Base-by-base conservation (phyloP, 2,888 invertebrate species). In the Liodrosophila aerea region DNA sequence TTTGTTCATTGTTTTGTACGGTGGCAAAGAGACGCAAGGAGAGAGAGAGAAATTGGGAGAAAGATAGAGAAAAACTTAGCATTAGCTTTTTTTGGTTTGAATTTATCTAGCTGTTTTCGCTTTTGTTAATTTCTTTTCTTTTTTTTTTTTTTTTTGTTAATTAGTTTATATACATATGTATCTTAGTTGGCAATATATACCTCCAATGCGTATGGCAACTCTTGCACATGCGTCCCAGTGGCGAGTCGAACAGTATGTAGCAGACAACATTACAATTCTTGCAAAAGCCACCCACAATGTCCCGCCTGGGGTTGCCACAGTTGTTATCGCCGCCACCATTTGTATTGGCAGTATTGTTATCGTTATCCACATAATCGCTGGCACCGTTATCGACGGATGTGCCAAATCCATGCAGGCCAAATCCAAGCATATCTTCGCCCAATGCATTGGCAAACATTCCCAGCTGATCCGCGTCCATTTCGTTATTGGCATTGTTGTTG, bases 161-260 rank as follows among this genome's bases (percentile, higher is more conserved):
- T 39, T 47, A 9, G 16, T 52, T 39, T 43, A 27, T 34, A 58
- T 57, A n/a, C n/a, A n/a, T n/a, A n/a, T n/a, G n/a, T n/a, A n/a
- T n/a, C n/a, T n/a, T n/a, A 27, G 56, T 34, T 47, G 12, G n/a
- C 13, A 45, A 64, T 75, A 80, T 68, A 91, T 93, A 94, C 95
- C 95, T 95, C 94, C 95, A 96, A 90, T 95, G 95, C 89, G 94
- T 93, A 92, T 94, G 94, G 91, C 96, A 96, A 90, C 95, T 94
- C 90, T 93, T 93, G 91, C 96, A 96, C 90, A 96, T 92, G 88
- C 93, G 92, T 89, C 95, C 95, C 90, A 94, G 94, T 80, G 94
- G 92, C 76, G 95, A 94, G 86, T 92, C 92, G 90, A 94, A 94
- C 80, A 94, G 92, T 88, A 94, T 92, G 88, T 94, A 93, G 90